These are phyloP conservation scores for Folsomia candida DNA, from an alignment of 2,888 invertebrate species.

Conservation along the genomic window DNA sequence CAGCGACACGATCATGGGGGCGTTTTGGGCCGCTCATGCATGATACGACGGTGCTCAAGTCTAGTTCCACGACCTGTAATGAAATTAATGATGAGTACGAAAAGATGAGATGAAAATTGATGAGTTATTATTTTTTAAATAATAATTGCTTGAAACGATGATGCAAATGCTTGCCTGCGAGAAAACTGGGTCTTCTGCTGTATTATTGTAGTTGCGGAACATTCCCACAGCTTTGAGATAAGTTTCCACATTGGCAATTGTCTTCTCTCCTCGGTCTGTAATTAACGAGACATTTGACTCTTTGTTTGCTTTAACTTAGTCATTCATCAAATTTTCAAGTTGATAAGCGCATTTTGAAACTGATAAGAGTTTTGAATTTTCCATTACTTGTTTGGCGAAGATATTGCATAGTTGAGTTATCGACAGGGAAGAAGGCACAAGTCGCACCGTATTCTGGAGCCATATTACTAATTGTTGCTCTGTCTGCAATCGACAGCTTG, in stretches of 20 bases:
- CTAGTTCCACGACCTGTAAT: conserved; percentile 72
- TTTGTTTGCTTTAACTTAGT: too few relatives aligned
- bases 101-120: neutral
- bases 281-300: too few relatives aligned
- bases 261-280: conserved; percentile 74
- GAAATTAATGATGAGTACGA: neutral
- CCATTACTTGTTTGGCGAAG: conserved; percentile 77
- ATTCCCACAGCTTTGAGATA: conserved; percentile 80
- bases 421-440: conserved; percentile 91
- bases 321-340: too few relatives aligned
- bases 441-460: conserved; percentile 98
- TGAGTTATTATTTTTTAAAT: neutral
- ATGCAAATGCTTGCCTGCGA: conserved; percentile 58
- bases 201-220: conserved; percentile 75
- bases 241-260: conserved; percentile 72
- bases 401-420: conserved; percentile 75
- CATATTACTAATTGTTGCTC: conserved; percentile 98
- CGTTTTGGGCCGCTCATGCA: conserved; percentile 96
- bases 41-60: conserved; percentile 83
- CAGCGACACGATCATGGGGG: conserved; percentile 92
- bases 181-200: conserved; percentile 76
- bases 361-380: too few relatives aligned
- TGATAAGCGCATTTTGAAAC: too few relatives aligned
- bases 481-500: conserved; percentile 88
- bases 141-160: neutral